Base-by-base conservation (phyloP, 2,797 vertebrate genomes). In the Catharus ustulatus region DNA sequence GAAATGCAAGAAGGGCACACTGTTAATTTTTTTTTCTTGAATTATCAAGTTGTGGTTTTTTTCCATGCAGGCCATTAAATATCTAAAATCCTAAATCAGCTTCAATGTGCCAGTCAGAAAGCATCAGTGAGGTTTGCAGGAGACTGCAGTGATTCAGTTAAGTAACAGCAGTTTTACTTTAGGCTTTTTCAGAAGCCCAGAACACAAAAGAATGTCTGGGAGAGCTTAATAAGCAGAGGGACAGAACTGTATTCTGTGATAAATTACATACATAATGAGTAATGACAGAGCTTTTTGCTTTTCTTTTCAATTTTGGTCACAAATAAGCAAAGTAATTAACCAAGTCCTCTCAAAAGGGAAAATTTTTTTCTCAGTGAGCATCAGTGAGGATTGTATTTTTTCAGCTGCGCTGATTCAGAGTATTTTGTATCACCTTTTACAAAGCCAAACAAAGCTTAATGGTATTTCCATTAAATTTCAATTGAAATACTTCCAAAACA, bases 381-480 rank as follows among this genome's bases (percentile, higher is more conserved):
- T 97, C 87, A 84, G 22, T 23, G 27, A 90, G 64, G 87, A 48
- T 58, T 97, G 26, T 97, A 95, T 96, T 97, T 97, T 96, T 94
- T 95, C 95, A 96, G 94, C 94, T 95, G 93, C 6, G 0, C 74
- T 92, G 85, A 92, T 95, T 96, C 94, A 94, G 91, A 61, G 91
- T 90, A 92, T 96, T 96, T 96, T 95, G 87, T 92, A 93, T 90
- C 94, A 96, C 95, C 94, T 95, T 96, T 93, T 95, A 93, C 55
- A 91, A 95, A 96, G 95, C 92, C 92, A 96, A 96, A 94, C 92
- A 96, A 96, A 97, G 83, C 92, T 93, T 96, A 96, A 96, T 94
- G 94, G 91, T 91, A 90, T 95, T 95, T 94, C 94, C 94, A 94
- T 96, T 95, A 96, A 95, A 94, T 93, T 96, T 95, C 91, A 90